These are phyloP conservation scores for Oryzias celebensis DNA, from an alignment of 2,113 vertebrate species.

Conservation along the genomic window DNA sequence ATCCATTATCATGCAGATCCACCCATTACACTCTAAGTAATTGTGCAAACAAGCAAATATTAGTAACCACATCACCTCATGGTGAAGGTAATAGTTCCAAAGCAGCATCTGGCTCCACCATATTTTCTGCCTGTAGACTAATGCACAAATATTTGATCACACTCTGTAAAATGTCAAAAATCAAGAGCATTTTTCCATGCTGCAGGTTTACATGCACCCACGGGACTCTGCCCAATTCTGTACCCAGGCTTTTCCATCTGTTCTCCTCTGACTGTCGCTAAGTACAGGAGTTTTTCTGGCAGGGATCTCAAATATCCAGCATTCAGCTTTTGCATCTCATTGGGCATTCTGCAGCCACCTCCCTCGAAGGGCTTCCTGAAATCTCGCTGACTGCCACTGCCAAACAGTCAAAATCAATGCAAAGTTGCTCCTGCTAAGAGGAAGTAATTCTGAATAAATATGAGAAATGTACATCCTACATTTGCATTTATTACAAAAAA, in stretches of 20 bases:
- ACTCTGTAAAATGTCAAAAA: constrained; percentile 11
- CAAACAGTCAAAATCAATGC: too few species aligned
- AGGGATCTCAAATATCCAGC: constrained; percentile 14
- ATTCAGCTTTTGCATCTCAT: constrained; percentile 42
- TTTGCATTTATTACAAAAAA: too few species aligned
- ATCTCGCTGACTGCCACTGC: too few species aligned
- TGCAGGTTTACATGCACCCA: constrained; percentile 7
- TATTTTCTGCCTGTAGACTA: not conserved
- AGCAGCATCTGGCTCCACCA: not conserved
- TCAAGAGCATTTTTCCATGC: constrained; percentile 5
- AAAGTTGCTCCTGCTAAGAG: too few species aligned
- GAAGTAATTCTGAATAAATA: too few species aligned
- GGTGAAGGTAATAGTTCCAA: not conserved
- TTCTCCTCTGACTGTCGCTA: constrained; percentile 18
- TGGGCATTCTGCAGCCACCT: constrained; percentile 31
- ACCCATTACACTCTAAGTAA: not conserved
- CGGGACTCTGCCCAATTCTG: constrained; percentile 7
- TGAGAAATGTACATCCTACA: too few species aligned
- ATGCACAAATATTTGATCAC: constrained; percentile 5
- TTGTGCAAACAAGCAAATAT: not conserved
- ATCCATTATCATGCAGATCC: not conserved
- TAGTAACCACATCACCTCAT: not conserved
- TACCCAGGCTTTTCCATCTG: constrained; percentile 20
- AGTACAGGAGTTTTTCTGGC: constrained; percentile 21
- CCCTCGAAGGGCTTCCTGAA: too few species aligned